Conservation (phyloP, 2,797 vertebrate genomes). For the Paedocypris micromegethes region DNA sequence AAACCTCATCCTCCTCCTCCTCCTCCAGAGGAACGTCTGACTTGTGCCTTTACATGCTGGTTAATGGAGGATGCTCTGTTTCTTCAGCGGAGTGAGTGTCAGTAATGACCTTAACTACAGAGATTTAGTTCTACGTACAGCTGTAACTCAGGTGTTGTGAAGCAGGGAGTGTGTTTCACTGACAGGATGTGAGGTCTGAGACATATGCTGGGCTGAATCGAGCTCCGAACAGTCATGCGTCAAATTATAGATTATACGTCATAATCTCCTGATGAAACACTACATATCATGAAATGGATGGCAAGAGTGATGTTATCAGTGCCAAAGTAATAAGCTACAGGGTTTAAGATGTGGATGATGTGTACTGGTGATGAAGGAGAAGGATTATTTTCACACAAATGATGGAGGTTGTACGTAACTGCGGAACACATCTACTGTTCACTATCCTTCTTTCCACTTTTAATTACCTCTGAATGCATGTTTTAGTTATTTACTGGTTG, state of each 20-base stretch:
- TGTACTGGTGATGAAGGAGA: too few relatives aligned
- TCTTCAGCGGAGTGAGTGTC: slow-evolving; percentile 1
- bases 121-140: neutral
- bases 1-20: slow-evolving; percentile 5
- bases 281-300: slow-evolving; percentile 29
- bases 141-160: slow-evolving; percentile 15
- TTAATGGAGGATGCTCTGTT: slow-evolving; percentile 15
- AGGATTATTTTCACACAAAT: too few relatives aligned
- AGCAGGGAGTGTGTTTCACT: slow-evolving; percentile 6
- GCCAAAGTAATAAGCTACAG: slow-evolving; percentile 7
- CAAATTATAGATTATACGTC: slow-evolving; percentile 8
- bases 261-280: slow-evolving; percentile 32
- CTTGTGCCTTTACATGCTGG: slow-evolving; percentile 9
- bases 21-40: slow-evolving; percentile 23
- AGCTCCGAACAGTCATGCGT: slow-evolving; percentile 20
- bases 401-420: too few relatives aligned
- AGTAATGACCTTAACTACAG: slow-evolving; percentile 24
- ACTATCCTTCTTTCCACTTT: too few relatives aligned
- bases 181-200: slow-evolving; percentile 2
- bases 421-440: too few relatives aligned
- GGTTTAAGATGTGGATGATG: neutral
- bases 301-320: slow-evolving; percentile 4
- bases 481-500: neutral
- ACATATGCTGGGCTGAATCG: slow-evolving; percentile 14
- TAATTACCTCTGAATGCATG: too few relatives aligned